Conservation (phyloP, 2,888 invertebrate species). For the Coleophora deauratella region DNA sequence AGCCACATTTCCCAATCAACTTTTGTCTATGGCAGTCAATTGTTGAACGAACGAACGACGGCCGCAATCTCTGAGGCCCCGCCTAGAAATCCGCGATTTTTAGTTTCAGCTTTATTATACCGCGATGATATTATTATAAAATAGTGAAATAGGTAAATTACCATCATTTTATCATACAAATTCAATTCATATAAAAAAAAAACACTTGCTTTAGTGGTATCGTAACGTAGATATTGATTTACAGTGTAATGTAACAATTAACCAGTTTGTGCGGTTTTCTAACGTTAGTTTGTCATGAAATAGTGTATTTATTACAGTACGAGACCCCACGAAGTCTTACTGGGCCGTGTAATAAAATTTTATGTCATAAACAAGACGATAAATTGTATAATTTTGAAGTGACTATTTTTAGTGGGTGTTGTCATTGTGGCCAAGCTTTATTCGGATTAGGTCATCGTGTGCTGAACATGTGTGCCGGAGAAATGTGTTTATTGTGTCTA, state of each 20-base stretch:
- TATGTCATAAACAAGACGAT: constrained; percentile 34
- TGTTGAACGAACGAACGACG: constrained; percentile 62
- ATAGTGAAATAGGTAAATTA: constrained; percentile 48
- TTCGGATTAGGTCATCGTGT: constrained; percentile 71
- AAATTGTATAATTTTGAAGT: constrained; percentile 53
- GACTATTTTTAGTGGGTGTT: constrained; percentile 77
- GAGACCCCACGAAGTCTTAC: constrained; percentile 24
- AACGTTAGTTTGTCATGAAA: constrained; percentile 31
- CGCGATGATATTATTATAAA: constrained; percentile 64
- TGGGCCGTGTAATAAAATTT: constrained; percentile 27
- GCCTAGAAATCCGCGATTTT: constrained; percentile 60
- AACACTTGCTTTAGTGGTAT: constrained; percentile 1
- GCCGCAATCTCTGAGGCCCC: constrained; percentile 60
- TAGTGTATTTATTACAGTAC: constrained; percentile 27
- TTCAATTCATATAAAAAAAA: constrained; percentile 8
- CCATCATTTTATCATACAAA: constrained; percentile 10
- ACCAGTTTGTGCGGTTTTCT: constrained; percentile 46
- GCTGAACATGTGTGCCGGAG: constrained; percentile 67
- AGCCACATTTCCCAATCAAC: neutral
- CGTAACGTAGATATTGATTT: constrained; percentile 57
- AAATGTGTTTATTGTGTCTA: constrained; percentile 49
- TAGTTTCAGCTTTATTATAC: constrained; percentile 49
- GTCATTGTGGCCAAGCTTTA: constrained; percentile 65
- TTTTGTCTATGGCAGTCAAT: constrained; percentile 41
- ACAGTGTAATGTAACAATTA: constrained; percentile 43